These are phyloP conservation scores for Laspeyria flexula DNA, from an alignment of 2,888 invertebrate genomes.

Conservation along the genomic window DNA sequence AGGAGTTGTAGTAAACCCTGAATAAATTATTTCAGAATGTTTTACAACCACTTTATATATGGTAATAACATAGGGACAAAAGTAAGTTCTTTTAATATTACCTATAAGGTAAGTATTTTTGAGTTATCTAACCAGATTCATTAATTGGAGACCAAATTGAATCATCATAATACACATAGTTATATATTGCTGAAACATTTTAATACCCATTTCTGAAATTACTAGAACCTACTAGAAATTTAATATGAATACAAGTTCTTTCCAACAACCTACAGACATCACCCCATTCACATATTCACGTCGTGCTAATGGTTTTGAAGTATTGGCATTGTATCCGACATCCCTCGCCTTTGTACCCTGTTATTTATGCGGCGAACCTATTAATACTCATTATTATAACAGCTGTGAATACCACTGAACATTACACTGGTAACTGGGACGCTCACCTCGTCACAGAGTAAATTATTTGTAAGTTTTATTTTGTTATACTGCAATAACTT, in stretches of 20 bases:
- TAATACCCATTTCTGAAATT: background rate
- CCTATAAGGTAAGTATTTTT: no score
- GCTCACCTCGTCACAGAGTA: slow-evolving; percentile 40
- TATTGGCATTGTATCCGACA: slow-evolving; percentile 64
- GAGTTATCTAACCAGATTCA: no score
- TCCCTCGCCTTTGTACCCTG: slow-evolving; percentile 55
- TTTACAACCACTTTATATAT: no score
- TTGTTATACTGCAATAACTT: slow-evolving; percentile 15
- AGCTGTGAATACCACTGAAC: slow-evolving; percentile 50
- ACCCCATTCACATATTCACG: slow-evolving; percentile 34
- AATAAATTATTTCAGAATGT: no score
- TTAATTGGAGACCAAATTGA: no score
- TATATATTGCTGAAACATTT: background rate
- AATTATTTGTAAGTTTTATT: slow-evolving; percentile 11
- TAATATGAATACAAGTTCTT: background rate
- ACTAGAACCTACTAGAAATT: background rate
- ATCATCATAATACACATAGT: no score
- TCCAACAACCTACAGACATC: background rate
- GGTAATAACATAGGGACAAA: no score
- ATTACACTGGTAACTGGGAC: slow-evolving; percentile 32
- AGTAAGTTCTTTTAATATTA: no score
- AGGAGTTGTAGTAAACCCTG: no score
- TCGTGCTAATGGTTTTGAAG: slow-evolving; percentile 70
- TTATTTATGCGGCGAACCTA: slow-evolving; percentile 68
- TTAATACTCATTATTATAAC: slow-evolving; percentile 66